Percentiles rank a stretch among this genome's conserved stretches.
phyloP scores from a whole-genome alignment of 2,113 vertebrate genomes.

The Coregonus clupeaformis region DNA sequence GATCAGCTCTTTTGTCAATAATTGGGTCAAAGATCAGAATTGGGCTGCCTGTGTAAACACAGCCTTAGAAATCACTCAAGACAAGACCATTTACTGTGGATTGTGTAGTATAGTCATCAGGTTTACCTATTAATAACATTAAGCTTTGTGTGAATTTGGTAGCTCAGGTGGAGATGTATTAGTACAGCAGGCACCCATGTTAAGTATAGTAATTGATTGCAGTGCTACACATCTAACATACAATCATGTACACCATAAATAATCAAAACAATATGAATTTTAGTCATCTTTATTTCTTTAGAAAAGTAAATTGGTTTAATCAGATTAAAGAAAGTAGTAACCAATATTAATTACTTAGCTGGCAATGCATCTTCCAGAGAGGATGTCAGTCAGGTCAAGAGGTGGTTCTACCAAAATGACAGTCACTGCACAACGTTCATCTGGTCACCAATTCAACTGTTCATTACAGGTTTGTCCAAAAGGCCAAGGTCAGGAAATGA shows the following conservation, averaged over 20 bases:
- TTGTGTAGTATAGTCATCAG: too few relatives aligned
- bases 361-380: constrained; percentile 58
- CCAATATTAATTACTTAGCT: constrained; percentile 58
- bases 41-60: too few relatives aligned
- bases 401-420: background rate
- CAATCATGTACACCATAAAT: background rate
- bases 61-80: too few relatives aligned
- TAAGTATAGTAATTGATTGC: too few relatives aligned
- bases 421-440: background rate
- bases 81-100: too few relatives aligned
- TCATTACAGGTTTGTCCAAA: constrained; percentile 7
- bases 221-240: too few relatives aligned
- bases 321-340: constrained; percentile 79
- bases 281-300: constrained; percentile 73
- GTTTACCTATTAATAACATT: too few relatives aligned
- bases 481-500: background rate
- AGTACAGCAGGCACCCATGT: too few relatives aligned
- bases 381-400: background rate
- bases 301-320: constrained; percentile 73
- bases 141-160: too few relatives aligned
- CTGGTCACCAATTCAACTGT: constrained; percentile 2
- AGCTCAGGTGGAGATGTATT: too few relatives aligned
- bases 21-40: too few relatives aligned
- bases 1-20: too few relatives aligned
- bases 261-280: constrained; percentile 32